phyloP scores from a whole-genome alignment of 2,113 vertebrate genomes.

The Etheostoma spectabile region DNA sequence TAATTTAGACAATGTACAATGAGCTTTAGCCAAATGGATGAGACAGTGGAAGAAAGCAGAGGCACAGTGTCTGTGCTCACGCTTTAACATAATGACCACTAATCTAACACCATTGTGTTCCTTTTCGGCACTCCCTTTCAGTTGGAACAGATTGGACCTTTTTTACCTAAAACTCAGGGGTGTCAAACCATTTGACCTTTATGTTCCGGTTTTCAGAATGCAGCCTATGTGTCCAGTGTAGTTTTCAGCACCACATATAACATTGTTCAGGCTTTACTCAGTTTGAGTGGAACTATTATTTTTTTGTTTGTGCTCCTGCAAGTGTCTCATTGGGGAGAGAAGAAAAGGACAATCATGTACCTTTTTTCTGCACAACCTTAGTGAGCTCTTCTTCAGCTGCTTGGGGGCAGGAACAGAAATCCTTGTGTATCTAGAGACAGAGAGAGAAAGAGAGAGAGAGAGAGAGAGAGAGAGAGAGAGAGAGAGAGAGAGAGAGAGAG shows the following conservation, averaged over 20 bases:
- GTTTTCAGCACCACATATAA: constrained; percentile 4
- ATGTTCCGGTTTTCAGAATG: background rate
- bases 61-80: constrained; percentile 3
- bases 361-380: constrained; percentile 65
- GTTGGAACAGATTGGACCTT: background rate
- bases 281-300: constrained; percentile 28
- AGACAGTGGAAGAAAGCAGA: constrained; percentile 20
- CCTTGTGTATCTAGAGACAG: constrained; percentile 65
- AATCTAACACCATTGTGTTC: constrained; percentile 11
- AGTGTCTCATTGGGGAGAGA: constrained; percentile 38
- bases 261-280: constrained; percentile 11
- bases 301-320: constrained; percentile 2
- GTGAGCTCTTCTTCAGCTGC: constrained; percentile 73
- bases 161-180: background rate
- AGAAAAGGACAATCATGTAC: constrained; percentile 59
- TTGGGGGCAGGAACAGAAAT: constrained; percentile 73
- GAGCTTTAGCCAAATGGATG: background rate
- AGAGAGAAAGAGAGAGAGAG: constrained; percentile 55
- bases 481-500: constrained; percentile 25
- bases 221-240: background rate
- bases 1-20: background rate
- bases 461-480: constrained; percentile 53
- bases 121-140: background rate
- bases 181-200: constrained; percentile 21
- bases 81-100: background rate